Evolutionary conservation across 2,888 invertebrate species (phyloP), one percentile per base, ranked within the genome.

Genomic region (Phlogophora meticulosa): DNA sequence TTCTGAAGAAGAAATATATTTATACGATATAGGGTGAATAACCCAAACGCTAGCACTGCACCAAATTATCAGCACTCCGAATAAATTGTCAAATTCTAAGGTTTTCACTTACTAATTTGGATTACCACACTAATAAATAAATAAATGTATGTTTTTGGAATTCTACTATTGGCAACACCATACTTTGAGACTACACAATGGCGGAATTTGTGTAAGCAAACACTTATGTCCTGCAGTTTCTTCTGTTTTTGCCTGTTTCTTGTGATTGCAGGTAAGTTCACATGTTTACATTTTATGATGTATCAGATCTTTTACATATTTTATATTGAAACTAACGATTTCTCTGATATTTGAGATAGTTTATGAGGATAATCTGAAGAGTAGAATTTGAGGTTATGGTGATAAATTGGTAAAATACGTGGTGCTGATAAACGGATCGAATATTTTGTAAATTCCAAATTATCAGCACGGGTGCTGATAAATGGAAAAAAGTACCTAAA

Each of bases 381-480:
- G 59, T 36, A 57, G 58, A 68, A 65, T 62, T 68, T 76, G 49
- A 62, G 71, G 57, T 76, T 78, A 78, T 71, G 62, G 58, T 75
- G 66, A 73, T 68, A 62, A 15, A 65, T 68, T 76, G 63, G 36
- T 72, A 67, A 66, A 70, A 65, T 5, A 60, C 15, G 72, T 59
- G 72, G 72, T 75, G 71, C 73, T 71, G 61, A 71, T 64, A 77
- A 32, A 55, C 63, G 56, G 71, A 55, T 73, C 15, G 63, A 77
- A 48, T 72, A 74, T 77, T 72, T 72, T 76, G 59, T 40, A 22
- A 76, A 73, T 68, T 76, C 57, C 72, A 74, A 76, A 76, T 70
- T 76, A 74, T 67, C 70, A 76, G 73, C 79, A 76, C 78, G 7
- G 42, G 70, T 78, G 71, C 78, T 76, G 72, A 74, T 72, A 76